Conservation (phyloP, 2,113 vertebrate genomes). For the Myxocyprinus asiaticus region DNA sequence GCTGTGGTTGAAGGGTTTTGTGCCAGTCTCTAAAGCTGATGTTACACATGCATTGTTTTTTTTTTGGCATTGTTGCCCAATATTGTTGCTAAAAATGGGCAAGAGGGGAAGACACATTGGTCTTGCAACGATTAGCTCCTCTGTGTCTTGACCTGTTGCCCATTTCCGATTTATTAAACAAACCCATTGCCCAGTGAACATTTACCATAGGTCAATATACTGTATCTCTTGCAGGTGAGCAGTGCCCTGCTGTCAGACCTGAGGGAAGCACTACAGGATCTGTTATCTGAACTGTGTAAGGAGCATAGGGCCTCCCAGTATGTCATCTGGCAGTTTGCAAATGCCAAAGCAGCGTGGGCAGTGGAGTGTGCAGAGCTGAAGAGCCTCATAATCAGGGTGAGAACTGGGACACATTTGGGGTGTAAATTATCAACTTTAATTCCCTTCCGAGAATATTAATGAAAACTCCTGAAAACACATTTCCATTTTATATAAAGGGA, state of each 20-base stretch:
- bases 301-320: conserved; percentile 74
- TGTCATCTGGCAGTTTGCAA: conserved; percentile 82
- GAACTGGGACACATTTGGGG: conserved; percentile 16
- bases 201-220: background rate
- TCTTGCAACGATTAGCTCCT: too few relatives aligned
- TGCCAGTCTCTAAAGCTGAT: too few relatives aligned
- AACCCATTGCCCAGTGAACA: too few relatives aligned
- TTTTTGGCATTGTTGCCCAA: too few relatives aligned
- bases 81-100: too few relatives aligned
- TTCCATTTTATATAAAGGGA: too few relatives aligned
- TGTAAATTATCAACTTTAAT: background rate
- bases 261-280: conserved; percentile 82
- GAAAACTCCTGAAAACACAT: too few relatives aligned
- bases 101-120: too few relatives aligned
- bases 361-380: conserved; percentile 81
- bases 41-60: too few relatives aligned
- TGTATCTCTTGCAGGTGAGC: conserved; percentile 59
- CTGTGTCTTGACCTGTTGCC: too few relatives aligned
- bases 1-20: too few relatives aligned
- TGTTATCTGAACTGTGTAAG: conserved; percentile 81
- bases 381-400: conserved; percentile 76
- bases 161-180: too few relatives aligned
- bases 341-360: conserved; percentile 82
- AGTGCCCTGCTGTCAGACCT: conserved; percentile 78
- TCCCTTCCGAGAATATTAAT: background rate